Evolutionary conservation across 2,888 invertebrate species (phyloP).

Genomic region (Drosophila mulleri): DNA sequence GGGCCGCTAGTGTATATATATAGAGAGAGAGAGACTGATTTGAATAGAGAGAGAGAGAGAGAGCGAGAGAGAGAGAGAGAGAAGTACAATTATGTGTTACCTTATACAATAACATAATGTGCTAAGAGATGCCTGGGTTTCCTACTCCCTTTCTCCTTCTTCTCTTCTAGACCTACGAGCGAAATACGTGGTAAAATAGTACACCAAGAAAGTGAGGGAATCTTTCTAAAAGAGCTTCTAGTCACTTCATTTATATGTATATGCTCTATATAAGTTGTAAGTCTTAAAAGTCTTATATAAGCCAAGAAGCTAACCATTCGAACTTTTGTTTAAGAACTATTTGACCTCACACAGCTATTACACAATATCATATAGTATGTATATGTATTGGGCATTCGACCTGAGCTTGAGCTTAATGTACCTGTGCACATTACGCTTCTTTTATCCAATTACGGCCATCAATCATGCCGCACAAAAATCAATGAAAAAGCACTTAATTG

Average conservation of each 20-base stretch:
- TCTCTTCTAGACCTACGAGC: too few species aligned
- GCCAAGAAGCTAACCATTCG: neutral
- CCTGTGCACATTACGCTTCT: conserved; percentile 24
- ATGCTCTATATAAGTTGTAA: neutral
- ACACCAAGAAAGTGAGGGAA: too few species aligned
- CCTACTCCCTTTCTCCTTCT: too few species aligned
- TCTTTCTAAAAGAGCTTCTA: neutral
- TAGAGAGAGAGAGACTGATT: neutral
- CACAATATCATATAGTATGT: neutral
- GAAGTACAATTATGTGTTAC: too few species aligned
- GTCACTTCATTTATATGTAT: neutral
- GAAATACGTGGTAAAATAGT: too few species aligned
- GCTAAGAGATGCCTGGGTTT: too few species aligned
- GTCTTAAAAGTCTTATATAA: too few species aligned
- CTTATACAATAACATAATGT: too few species aligned
- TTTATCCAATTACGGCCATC: conserved; percentile 61
- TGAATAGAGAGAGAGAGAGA: too few species aligned
- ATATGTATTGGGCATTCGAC: neutral
- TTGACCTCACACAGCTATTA: neutral
- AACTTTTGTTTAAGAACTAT: neutral
- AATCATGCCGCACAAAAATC: conserved; percentile 58
- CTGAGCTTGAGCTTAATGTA: conserved; percentile 23
- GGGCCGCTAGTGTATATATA: too few species aligned
- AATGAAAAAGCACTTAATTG: conserved; percentile 33
- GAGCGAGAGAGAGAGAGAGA: too few species aligned